These are phyloP conservation scores for Amphipoea lucens DNA, from an alignment of 2,888 invertebrate species.

Conservation along the genomic window DNA sequence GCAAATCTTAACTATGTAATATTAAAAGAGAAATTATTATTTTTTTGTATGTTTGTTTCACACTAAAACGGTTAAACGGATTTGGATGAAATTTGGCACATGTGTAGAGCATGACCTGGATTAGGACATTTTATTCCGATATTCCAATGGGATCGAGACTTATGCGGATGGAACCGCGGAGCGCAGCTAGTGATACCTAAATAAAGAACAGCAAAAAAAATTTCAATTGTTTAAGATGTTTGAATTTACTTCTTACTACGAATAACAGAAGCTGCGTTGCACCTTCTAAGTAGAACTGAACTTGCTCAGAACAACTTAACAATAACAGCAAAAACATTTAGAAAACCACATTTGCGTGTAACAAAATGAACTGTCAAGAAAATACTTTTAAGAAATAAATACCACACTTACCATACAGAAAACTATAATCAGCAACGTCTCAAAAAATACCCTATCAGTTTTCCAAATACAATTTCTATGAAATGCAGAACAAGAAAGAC, in stretches of 20 bases:
- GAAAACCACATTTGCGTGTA: not conserved
- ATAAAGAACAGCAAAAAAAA: not conserved
- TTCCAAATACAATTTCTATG: not conserved
- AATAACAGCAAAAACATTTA: not conserved
- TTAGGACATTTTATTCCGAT: no score
- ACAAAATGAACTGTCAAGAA: not conserved
- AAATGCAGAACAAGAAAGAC: conserved; percentile 14
- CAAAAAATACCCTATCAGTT: not conserved
- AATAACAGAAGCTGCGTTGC: no score
- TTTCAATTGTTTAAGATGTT: not conserved
- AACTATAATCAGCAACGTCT: not conserved
- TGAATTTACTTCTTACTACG: not conserved
- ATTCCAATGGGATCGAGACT: no score
- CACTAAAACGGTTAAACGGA: no score
- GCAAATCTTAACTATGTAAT: not conserved
- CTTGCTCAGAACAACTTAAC: not conserved
- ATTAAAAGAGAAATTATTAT: no score
- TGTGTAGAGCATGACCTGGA: no score
- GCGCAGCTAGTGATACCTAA: not conserved
- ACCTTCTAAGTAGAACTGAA: no score
- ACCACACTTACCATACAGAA: not conserved
- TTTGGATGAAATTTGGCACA: no score
- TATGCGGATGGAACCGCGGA: no score
- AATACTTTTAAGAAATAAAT: not conserved
- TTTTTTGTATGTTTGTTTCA: no score